These are phyloP conservation scores for Temnothorax curvispinosus DNA, from an alignment of 1,140 invertebrate genomes.

Conservation along the genomic window DNA sequence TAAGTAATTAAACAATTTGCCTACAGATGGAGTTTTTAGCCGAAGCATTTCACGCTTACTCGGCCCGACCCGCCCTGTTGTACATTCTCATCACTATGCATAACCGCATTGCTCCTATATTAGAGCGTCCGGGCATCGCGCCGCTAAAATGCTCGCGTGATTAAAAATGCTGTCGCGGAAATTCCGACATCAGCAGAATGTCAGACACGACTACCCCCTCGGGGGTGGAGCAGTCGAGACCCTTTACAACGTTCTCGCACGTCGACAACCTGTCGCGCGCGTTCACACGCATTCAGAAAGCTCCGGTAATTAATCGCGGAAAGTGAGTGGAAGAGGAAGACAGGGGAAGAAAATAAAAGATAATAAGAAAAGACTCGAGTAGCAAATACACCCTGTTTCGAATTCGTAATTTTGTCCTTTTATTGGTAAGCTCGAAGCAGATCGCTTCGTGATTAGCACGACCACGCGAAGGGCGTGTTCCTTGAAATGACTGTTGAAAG, in stretches of 20 bases:
- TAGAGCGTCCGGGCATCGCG: constrained; percentile 77
- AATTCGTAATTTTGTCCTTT: background rate
- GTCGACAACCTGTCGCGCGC: constrained; percentile 75
- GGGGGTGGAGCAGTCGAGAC: constrained; percentile 5
- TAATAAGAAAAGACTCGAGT: constrained; percentile 10
- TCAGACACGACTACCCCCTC: constrained; percentile 55
- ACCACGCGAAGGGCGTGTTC: background rate
- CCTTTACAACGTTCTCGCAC: constrained; percentile 64
- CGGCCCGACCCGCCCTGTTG: constrained; percentile 34
- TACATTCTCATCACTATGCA: constrained; percentile 81
- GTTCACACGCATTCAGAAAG: constrained; percentile 32
- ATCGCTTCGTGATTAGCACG: background rate
- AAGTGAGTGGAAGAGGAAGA: constrained; percentile 27
- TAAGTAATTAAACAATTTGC: constrained; percentile 86
- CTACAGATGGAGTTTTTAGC: constrained; percentile 85
- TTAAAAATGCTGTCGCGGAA: constrained; percentile 84
- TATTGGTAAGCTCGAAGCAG: background rate
- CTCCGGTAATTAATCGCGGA: constrained; percentile 67
- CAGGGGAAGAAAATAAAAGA: constrained; percentile 21
- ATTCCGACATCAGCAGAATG: constrained; percentile 78
- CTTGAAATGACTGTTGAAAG: background rate
- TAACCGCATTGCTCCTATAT: constrained; percentile 85
- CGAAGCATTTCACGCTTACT: constrained; percentile 79
- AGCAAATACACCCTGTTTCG: constrained; percentile 14
- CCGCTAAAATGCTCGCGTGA: constrained; percentile 82